These are phyloP conservation scores for Pyxicephalus adspersus DNA, from an alignment of 2,113 vertebrate genomes.

Conservation along the genomic window DNA sequence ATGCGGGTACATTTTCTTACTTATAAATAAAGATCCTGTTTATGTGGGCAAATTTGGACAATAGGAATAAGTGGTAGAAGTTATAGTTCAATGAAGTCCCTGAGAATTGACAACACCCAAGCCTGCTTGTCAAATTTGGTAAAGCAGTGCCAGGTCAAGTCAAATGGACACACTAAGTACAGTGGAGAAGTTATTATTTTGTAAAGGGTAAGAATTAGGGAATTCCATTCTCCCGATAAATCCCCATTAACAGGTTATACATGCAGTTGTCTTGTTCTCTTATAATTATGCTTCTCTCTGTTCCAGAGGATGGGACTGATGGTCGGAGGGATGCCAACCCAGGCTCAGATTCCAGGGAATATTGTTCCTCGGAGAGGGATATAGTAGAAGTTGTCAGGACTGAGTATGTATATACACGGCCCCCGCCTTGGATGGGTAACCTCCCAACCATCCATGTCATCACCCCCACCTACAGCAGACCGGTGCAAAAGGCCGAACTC, in stretches of 20 bases:
- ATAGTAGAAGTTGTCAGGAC: conserved; percentile 99
- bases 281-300: conserved; percentile 18
- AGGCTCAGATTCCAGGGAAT: conserved; percentile 90
- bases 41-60: too few species aligned
- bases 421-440: conserved; percentile 94
- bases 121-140: too few species aligned
- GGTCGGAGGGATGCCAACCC: conserved; percentile 78
- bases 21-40: too few species aligned
- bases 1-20: too few species aligned
- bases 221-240: neutral
- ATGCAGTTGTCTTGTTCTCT: neutral
- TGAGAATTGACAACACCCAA: too few species aligned
- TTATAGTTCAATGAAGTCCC: too few species aligned
- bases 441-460: conserved; percentile 96
- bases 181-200: too few species aligned
- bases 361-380: conserved; percentile 94
- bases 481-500: conserved; percentile 96
- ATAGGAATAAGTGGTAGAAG: too few species aligned
- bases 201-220: too few species aligned
- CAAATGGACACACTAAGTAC: too few species aligned
- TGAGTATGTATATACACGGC: conserved; percentile 95
- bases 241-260: neutral
- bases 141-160: too few species aligned
- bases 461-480: conserved; percentile 95
- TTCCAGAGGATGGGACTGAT: conserved; percentile 87